A percentile compares a stretch with the other conserved stretches of the same genome.
These are phyloP conservation scores for Condylura cristata DNA, from an alignment of 2,113 vertebrate species.

Conservation along the genomic window DNA sequence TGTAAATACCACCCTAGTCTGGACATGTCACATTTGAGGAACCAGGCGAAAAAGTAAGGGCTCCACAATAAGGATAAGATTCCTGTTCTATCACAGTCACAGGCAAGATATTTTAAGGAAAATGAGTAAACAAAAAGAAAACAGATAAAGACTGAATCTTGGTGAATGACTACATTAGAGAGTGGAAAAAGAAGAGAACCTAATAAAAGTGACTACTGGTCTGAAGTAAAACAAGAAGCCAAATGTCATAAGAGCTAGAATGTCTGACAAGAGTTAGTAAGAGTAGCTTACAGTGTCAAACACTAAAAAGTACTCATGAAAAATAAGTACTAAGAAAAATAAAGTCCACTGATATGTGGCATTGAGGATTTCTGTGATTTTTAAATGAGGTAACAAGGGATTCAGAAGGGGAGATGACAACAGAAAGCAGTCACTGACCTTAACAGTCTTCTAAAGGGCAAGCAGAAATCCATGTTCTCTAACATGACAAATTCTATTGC, in stretches of 20 bases:
- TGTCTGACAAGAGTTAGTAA: background rate
- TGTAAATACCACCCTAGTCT: background rate
- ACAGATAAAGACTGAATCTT: background rate
- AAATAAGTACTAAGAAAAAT: background rate
- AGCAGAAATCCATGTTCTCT: background rate
- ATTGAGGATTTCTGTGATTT: background rate
- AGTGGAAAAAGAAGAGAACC: background rate
- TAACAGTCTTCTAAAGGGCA: background rate
- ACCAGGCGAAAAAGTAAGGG: background rate
- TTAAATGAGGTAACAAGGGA: background rate
- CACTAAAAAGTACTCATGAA: background rate
- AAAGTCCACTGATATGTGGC: background rate
- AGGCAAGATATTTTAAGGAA: background rate
- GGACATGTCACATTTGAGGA: background rate
- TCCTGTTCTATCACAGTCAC: background rate
- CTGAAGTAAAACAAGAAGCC: background rate
- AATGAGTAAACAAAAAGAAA: background rate
- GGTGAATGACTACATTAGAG: background rate
- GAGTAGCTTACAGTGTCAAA: background rate
- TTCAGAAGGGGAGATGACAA: background rate
- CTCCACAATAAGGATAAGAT: background rate
- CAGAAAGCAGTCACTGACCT: background rate
- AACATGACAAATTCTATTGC: background rate
- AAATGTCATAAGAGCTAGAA: background rate
- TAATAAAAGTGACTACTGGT: background rate